phyloP scores from a whole-genome alignment of 2,888 invertebrate genomes.

The Salpingus planirostris region DNA sequence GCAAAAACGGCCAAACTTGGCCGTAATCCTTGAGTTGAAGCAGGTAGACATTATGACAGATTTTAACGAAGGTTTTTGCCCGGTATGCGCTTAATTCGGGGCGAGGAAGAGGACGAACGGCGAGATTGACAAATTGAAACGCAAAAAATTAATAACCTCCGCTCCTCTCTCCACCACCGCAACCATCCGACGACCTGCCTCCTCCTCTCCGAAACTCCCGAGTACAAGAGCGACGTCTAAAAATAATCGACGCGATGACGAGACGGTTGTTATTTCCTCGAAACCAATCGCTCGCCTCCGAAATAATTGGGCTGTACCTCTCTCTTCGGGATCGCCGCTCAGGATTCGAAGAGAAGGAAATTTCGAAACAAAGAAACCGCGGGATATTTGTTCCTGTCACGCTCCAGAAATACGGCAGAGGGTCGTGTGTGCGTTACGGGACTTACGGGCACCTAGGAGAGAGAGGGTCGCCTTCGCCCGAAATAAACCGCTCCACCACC shows the following conservation, averaged over 20 bases:
- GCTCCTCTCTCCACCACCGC: too few relatives aligned
- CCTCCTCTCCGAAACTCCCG: too few relatives aligned
- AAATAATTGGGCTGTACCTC: too few relatives aligned
- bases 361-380: conserved; percentile 4
- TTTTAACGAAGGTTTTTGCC: conserved; percentile 6
- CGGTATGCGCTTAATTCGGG: background rate
- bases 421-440: background rate
- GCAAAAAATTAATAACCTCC: too few relatives aligned
- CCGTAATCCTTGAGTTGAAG: conserved; percentile 7
- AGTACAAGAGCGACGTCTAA: too few relatives aligned
- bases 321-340: background rate
- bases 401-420: background rate
- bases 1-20: conserved; percentile 3
- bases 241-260: too few relatives aligned
- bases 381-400: conserved; percentile 6
- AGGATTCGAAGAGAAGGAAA: background rate
- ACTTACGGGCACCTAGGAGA: background rate
- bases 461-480: conserved; percentile 3
- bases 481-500: conserved; percentile 4
- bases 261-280: too few relatives aligned
- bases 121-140: too few relatives aligned
- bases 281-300: too few relatives aligned
- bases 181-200: too few relatives aligned
- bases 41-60: conserved; percentile 10
- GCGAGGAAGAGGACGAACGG: too few relatives aligned